Evolutionary conservation across 1,140 invertebrate species (phyloP).

Genomic region (Linepithema humile): DNA sequence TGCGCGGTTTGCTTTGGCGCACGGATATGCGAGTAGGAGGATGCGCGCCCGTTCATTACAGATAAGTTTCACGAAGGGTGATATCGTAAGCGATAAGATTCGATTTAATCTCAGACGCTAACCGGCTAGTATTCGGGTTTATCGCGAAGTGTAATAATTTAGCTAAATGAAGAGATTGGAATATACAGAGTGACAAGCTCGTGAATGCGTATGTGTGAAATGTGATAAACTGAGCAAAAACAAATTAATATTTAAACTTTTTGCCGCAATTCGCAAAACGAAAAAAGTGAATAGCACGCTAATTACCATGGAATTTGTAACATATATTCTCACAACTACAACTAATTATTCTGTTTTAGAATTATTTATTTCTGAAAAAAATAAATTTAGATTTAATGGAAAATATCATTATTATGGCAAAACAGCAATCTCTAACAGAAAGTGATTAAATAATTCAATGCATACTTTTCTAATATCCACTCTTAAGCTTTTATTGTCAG

Average conservation of each 20-base stretch:
- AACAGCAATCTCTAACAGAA: neutral
- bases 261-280: neutral
- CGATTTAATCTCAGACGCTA: slow-evolving; percentile 26
- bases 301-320: neutral
- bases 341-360: no score
- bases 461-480: neutral
- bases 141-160: neutral
- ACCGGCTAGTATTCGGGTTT: neutral
- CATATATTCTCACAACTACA: no score
- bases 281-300: neutral
- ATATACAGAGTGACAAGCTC: neutral
- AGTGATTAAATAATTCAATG: neutral
- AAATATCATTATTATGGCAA: no score
- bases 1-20: neutral
- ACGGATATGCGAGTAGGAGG: neutral
- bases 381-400: no score
- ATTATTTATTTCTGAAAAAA: no score
- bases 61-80: slow-evolving; percentile 6
- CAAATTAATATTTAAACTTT: neutral
- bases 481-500: neutral
- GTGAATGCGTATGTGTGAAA: no score
- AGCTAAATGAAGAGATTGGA: neutral
- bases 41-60: neutral
- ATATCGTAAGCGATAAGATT: neutral
- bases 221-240: neutral